These are phyloP conservation scores for Agelastica alni DNA, from an alignment of 2,888 invertebrate species.

Conservation along the genomic window DNA sequence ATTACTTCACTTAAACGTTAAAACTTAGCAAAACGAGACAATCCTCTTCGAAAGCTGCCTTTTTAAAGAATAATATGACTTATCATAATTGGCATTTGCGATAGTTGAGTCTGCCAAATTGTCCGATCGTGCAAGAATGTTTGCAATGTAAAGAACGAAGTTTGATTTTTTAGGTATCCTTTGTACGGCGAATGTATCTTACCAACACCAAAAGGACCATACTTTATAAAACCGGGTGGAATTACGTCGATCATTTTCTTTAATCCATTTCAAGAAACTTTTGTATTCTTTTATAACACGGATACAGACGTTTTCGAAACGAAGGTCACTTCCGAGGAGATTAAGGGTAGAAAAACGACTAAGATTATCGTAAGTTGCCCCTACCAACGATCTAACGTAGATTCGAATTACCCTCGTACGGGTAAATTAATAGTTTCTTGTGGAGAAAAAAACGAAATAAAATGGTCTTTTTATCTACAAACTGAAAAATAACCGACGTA, in stretches of 20 bases:
- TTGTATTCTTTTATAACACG: slow-evolving; percentile 53
- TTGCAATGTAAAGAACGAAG: not conserved
- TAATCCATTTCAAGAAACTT: slow-evolving; percentile 56
- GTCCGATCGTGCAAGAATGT: not conserved
- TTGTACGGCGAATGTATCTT: slow-evolving; percentile 55
- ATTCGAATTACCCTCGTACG: slow-evolving; percentile 23
- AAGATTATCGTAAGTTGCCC: slow-evolving; percentile 37
- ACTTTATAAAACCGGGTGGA: slow-evolving; percentile 51
- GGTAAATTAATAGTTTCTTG: slow-evolving; percentile 32
- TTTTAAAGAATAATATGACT: too few species aligned
- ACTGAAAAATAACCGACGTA: slow-evolving; percentile 16
- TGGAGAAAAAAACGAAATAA: not conserved
- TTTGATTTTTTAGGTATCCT: slow-evolving; percentile 51
- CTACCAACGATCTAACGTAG: slow-evolving; percentile 8
- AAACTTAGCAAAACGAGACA: too few species aligned
- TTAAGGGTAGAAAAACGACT: slow-evolving; percentile 51
- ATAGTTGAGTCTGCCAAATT: too few species aligned
- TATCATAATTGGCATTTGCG: too few species aligned
- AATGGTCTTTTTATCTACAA: slow-evolving; percentile 26
- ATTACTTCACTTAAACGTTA: too few species aligned
- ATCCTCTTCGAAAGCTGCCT: too few species aligned
- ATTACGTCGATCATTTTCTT: slow-evolving; percentile 55
- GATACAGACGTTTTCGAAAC: slow-evolving; percentile 57
- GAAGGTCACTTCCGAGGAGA: slow-evolving; percentile 51
- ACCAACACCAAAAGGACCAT: slow-evolving; percentile 61